A percentile compares a stretch with the other conserved stretches of the same genome.
These are phyloP conservation scores for Cairina moschata DNA, from an alignment of 2,113 vertebrate species.

Conservation along the genomic window DNA sequence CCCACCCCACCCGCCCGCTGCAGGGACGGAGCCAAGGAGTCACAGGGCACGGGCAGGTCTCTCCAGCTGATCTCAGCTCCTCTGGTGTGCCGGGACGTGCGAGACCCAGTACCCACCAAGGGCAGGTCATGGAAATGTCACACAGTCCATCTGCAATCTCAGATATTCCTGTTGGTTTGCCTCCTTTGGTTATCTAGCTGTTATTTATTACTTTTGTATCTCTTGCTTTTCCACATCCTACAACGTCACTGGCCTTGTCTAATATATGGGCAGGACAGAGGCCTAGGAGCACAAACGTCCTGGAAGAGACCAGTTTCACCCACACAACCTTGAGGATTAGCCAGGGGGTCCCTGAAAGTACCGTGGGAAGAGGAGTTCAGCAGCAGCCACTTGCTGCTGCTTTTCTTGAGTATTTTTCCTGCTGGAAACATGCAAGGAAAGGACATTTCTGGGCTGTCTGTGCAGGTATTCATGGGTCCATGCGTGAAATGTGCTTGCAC, in stretches of 20 bases:
- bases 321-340: neutral
- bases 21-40: neutral
- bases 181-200: neutral
- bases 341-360: neutral
- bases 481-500: rapidly evolving
- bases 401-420: neutral
- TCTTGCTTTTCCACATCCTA: neutral
- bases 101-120: neutral
- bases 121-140: rapidly evolving
- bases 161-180: neutral
- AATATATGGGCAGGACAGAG: neutral
- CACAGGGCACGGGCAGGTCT: neutral
- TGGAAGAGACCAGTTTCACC: neutral
- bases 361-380: neutral
- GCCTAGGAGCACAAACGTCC: neutral
- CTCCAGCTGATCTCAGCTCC: neutral
- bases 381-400: neutral
- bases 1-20: rapidly evolving
- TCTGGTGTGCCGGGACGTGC: neutral
- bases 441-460: neutral
- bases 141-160: rapidly evolving
- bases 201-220: neutral
- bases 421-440: neutral
- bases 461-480: neutral
- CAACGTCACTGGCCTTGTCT: neutral